Evolutionary conservation across 2,797 vertebrate species (phyloP).

Genomic region (Tamandua tetradactyla): DNA sequence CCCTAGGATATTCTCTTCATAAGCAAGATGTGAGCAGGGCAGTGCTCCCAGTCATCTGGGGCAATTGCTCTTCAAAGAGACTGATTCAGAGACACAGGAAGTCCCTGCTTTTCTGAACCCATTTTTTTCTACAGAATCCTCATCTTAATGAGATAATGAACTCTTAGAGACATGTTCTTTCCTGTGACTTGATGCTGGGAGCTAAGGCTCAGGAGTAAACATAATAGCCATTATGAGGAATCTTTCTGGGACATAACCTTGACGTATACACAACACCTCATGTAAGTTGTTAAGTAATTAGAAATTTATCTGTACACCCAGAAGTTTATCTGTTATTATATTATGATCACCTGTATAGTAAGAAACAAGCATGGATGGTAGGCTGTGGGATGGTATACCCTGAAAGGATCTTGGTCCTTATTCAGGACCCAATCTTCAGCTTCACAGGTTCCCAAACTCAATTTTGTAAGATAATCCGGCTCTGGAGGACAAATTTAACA

Average conservation of each 20-base stretch:
- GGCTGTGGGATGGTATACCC: neutral
- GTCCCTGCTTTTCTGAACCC: slow-evolving; percentile 2
- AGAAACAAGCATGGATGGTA: neutral
- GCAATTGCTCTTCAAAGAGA: too few species aligned
- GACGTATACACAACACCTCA: neutral
- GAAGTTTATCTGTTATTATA: neutral
- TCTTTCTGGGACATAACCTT: neutral
- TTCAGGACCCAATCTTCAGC: neutral
- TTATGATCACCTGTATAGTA: neutral
- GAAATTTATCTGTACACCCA: neutral
- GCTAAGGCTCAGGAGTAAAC: neutral
- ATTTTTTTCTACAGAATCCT: slow-evolving; percentile 36
- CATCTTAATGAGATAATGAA: slow-evolving; percentile 17
- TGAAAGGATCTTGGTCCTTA: neutral
- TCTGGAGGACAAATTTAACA: neutral
- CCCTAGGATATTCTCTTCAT: slow-evolving; percentile 18
- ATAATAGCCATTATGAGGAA: neutral
- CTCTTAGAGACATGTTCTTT: neutral
- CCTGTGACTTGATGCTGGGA: neutral
- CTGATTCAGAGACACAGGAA: neutral
- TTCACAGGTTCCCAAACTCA: slow-evolving; percentile 12
- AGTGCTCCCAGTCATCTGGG: neutral
- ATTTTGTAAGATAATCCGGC: neutral
- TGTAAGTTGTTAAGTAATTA: neutral
- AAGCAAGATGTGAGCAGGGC: neutral